phyloP scores from a whole-genome alignment of 1,140 invertebrate species.

The Bathynomus jamesi region DNA sequence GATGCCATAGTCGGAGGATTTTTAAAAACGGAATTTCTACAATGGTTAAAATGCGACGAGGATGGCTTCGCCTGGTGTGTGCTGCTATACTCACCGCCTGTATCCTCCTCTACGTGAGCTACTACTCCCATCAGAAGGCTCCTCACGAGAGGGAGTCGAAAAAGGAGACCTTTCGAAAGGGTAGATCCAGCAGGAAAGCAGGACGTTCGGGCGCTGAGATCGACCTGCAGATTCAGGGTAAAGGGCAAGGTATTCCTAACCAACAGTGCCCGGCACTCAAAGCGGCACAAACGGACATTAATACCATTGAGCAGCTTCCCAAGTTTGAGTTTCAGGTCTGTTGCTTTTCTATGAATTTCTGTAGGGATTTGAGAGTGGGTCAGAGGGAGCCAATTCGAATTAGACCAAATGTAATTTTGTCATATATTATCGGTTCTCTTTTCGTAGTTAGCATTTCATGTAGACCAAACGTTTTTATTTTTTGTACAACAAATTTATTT shows the following conservation, averaged over 20 bases:
- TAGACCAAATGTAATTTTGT: no score
- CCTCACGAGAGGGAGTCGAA: background rate
- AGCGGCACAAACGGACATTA: background rate
- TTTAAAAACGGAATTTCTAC: no score
- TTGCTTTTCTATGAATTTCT: no score
- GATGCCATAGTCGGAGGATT: no score
- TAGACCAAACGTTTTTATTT: no score
- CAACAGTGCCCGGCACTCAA: background rate
- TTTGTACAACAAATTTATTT: no score
- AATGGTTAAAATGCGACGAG: background rate
- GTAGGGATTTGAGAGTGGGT: no score
- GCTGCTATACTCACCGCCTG: background rate
- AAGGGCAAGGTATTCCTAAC: background rate
- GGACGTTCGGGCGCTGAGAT: background rate
- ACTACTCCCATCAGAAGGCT: background rate
- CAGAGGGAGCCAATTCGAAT: no score
- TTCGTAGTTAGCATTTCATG: no score
- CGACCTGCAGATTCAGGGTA: background rate
- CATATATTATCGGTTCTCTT: no score
- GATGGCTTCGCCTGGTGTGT: background rate
- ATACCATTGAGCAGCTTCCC: background rate
- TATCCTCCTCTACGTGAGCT: background rate
- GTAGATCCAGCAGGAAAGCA: background rate
- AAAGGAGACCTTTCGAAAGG: no score
- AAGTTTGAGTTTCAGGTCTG: background rate